A percentile compares a stretch with the other conserved stretches of the same genome.
phyloP scores from a whole-genome alignment of 2,797 vertebrate genomes.

The Fistularia commersonii region DNA sequence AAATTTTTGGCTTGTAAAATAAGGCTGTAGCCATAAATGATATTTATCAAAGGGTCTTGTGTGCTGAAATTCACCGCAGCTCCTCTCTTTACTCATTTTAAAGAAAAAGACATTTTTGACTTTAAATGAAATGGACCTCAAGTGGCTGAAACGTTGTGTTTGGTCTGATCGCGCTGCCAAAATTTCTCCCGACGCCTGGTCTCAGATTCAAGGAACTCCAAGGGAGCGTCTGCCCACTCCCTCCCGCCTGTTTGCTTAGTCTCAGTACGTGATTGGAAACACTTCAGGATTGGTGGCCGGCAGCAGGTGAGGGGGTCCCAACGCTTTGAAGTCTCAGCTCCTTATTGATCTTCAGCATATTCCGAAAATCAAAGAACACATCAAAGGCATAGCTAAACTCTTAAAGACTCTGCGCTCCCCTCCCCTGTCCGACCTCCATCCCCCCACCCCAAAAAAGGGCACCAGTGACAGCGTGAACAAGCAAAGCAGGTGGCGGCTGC shows the following conservation, averaged over 20 bases:
- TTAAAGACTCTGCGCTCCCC: conserved; percentile 74
- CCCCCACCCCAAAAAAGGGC: conserved; percentile 70
- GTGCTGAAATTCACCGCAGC: conserved; percentile 12
- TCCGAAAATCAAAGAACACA: conserved; percentile 80
- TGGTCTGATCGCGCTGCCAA: conserved; percentile 36
- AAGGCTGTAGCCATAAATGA: too few relatives aligned
- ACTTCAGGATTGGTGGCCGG: conserved; percentile 84
- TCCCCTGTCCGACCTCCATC: too few relatives aligned
- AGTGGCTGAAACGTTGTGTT: conserved; percentile 23
- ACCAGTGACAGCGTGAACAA: conserved; percentile 76
- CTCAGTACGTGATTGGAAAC: conserved; percentile 73
- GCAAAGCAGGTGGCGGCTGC: conserved; percentile 79
- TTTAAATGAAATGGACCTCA: conserved; percentile 19
- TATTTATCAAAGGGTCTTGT: conserved; percentile 19
- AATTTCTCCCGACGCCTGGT: conserved; percentile 33
- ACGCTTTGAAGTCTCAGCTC: conserved; percentile 82
- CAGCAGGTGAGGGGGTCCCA: conserved; percentile 80
- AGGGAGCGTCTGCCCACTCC: too few relatives aligned
- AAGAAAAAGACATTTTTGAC: conserved; percentile 21
- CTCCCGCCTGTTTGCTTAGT: conserved; percentile 62
- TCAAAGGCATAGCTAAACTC: conserved; percentile 82
- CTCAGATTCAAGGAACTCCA: too few relatives aligned
- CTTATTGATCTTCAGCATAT: conserved; percentile 82
- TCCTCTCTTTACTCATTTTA: conserved; percentile 14
- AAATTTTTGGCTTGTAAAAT: conserved; percentile 39